Conservation (phyloP, 2,888 invertebrate species). For the Galeruca laticollis region DNA sequence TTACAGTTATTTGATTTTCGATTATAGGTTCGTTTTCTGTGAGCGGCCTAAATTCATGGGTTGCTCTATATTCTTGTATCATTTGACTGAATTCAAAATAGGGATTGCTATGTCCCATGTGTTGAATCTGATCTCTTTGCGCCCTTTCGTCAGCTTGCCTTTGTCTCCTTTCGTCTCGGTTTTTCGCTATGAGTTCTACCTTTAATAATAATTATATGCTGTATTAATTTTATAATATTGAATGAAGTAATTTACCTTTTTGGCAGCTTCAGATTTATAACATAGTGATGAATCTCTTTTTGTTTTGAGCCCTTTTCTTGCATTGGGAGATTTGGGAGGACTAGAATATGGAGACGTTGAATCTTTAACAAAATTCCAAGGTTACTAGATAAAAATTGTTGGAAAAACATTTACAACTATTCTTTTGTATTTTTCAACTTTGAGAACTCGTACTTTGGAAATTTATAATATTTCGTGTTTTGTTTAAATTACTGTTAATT, state of each 20-base stretch:
- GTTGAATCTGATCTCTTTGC: conserved; percentile 82
- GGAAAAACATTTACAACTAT: no score
- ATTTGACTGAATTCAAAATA: conserved; percentile 98
- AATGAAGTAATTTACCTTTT: conserved; percentile 69
- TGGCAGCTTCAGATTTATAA: conserved; percentile 66
- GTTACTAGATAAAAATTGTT: background rate
- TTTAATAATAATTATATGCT: conserved; percentile 27
- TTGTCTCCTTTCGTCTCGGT: conserved; percentile 92
- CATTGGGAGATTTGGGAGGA: conserved; percentile 53
- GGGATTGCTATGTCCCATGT: conserved; percentile 91
- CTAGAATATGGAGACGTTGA: conserved; percentile 50
- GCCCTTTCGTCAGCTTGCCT: conserved; percentile 91
- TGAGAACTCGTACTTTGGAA: no score
- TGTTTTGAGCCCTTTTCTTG: conserved; percentile 46
- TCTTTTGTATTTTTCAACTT: no score
- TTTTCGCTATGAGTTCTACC: conserved; percentile 94
- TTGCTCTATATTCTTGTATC: conserved; percentile 85
- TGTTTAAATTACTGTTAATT: no score
- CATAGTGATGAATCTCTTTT: conserved; percentile 56
- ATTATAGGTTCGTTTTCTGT: conserved; percentile 82
- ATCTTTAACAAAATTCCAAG: conserved; percentile 38
- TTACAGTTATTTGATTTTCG: conserved; percentile 95
- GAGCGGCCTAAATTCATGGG: conserved; percentile 68
- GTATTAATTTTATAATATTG: background rate
- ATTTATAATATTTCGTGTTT: no score